Conservation (phyloP, 2,113 vertebrate genomes). For the Geothlypis trichas region DNA sequence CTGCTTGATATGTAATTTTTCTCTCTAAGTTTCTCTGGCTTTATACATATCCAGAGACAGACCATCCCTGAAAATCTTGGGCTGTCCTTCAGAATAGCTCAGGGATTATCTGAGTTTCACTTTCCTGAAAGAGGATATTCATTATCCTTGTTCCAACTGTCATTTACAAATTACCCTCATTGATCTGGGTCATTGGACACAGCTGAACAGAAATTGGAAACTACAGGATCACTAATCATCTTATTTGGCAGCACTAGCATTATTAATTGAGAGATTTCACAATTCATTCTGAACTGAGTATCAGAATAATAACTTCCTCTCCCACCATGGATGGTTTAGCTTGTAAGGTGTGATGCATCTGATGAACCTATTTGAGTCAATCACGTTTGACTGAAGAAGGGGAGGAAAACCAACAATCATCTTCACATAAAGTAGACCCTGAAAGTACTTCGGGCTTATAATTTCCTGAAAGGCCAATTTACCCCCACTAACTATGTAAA, state of each 20-base stretch:
- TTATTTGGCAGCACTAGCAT: not conserved
- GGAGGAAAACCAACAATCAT: not conserved
- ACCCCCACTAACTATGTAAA: not conserved
- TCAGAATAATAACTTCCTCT: not conserved
- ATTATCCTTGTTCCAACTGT: not conserved
- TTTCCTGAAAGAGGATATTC: not conserved
- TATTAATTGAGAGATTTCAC: not conserved
- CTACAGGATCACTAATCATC: not conserved
- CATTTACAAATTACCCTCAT: not conserved
- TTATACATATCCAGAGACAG: not conserved
- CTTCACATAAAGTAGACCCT: not conserved
- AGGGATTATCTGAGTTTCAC: not conserved
- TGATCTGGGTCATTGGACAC: not conserved
- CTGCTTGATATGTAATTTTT: accelerated
- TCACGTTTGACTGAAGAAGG: not conserved
- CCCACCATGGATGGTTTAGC: not conserved
- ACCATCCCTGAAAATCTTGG: not conserved
- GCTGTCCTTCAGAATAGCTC: not conserved
- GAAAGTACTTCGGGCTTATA: not conserved
- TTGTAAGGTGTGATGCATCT: not conserved
- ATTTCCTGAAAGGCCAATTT: not conserved
- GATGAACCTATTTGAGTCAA: not conserved
- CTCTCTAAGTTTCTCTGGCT: not conserved
- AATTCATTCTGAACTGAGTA: not conserved
- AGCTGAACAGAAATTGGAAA: not conserved